Evolutionary conservation across 2,888 invertebrate species (phyloP), one percentile per base, ranked within the genome.

Genomic region (Steromphala cineraria): DNA sequence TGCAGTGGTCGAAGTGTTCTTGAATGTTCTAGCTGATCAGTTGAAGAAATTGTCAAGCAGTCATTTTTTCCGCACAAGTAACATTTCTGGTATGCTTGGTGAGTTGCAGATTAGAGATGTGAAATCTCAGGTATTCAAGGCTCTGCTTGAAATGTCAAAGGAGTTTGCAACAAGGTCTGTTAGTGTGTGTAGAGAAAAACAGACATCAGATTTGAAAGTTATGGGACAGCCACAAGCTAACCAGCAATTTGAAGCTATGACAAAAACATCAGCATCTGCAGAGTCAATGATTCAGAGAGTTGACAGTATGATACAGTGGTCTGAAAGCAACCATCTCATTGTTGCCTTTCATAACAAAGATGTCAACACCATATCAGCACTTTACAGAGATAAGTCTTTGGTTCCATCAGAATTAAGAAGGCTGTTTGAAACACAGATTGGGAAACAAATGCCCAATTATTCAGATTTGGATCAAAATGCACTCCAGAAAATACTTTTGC

Each of bases 11-110:
- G 80, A 85, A 24, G 84, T 82, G 13, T 87, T 87, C 53, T 10
- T 89, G 1, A 82, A 85, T 79, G 85, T 89, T n/a, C 80, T 89
- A 31, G 84, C 88, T n/a, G 88, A 89, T 74, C 88, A 89, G 75
- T 74, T 89, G n/a, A 89, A 88, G 52, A 89, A 87, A 78, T 79
- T 89, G 67, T 84, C 87, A 5, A 75, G 82, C 15, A 89, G 88
- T 80, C 67, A 83, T 15, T 89, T 86, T 77, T 89, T 89, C 53
- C 79, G 81, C 46, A 80, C 75, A 67, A 36, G 75, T 77, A 83
- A 74, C 74, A 75, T 86, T 10, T 15, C 36, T 2, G 81, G 56
- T 19, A 83, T 82, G 75, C 53, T 80, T 62, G 81, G 83, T 62
- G 76, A 67, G 3, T 31, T 67, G 5, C 55, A 79, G 79, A 74